Percentiles rank a stretch among this genome's conserved stretches.
phyloP scores from a whole-genome alignment of 1,140 invertebrate genomes.

The Phymastichus coffea region DNA sequence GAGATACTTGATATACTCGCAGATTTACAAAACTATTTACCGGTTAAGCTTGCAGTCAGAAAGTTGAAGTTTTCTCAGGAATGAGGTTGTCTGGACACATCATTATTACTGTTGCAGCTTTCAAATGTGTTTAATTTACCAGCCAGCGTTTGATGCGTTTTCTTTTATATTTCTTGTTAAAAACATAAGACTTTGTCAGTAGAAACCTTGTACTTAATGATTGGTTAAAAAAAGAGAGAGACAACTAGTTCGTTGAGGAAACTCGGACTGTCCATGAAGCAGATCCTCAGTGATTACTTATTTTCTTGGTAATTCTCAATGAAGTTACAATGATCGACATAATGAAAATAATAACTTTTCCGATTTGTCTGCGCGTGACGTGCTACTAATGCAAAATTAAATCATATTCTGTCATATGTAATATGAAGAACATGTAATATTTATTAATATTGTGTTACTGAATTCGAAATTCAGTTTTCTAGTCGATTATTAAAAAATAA shows the following conservation, averaged over 20 bases:
- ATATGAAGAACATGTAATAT: neutral
- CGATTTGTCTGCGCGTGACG: slow-evolving; percentile 14
- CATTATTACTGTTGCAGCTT: too few species aligned
- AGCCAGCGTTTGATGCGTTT: too few species aligned
- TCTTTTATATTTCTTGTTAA: too few species aligned
- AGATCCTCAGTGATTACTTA: slow-evolving; percentile 15
- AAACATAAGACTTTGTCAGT: too few species aligned
- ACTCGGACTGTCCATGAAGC: slow-evolving; percentile 4
- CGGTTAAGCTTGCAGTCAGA: slow-evolving; percentile 10
- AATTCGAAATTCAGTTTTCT: slow-evolving; percentile 7
- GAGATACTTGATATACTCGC: slow-evolving; percentile 26
- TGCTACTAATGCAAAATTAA: slow-evolving; percentile 3
- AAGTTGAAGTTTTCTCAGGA: slow-evolving; percentile 19
- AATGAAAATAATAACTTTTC: slow-evolving; percentile 12
- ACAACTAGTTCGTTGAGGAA: slow-evolving; percentile 25
- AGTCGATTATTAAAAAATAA: neutral
- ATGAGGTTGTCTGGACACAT: slow-evolving; percentile 19
- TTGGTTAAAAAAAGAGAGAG: slow-evolving; percentile 1
- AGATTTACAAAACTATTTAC: slow-evolving; percentile 51
- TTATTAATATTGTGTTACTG: neutral
- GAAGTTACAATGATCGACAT: slow-evolving; percentile 12
- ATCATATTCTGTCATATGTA: neutral
- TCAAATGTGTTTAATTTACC: too few species aligned
- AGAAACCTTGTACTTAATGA: slow-evolving; percentile 23
- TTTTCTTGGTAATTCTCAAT: slow-evolving; percentile 22